Evolutionary conservation across 2,888 invertebrate genomes (phyloP).

Genomic region (Pediacus dermestoides): DNA sequence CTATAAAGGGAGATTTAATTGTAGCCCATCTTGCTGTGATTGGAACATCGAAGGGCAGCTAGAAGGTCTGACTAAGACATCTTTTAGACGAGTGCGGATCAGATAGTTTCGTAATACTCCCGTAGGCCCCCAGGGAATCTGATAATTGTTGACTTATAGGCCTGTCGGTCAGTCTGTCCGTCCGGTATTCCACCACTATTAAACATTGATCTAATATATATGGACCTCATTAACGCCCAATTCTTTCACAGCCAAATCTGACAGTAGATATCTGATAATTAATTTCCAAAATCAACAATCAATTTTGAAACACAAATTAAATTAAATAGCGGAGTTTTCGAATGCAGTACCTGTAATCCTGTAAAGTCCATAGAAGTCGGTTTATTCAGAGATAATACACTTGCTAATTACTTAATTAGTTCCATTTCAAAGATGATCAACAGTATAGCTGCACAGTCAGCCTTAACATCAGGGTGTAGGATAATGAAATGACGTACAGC

Average conservation of each 20-base stretch:
- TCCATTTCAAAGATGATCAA: conserved; percentile 43
- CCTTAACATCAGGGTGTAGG: conserved; percentile 24
- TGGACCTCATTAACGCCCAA: conserved; percentile 33
- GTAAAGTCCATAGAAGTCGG: conserved; percentile 7
- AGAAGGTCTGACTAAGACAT: conserved; percentile 43
- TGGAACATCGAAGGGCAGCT: conserved; percentile 37
- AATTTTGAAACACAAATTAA: neutral
- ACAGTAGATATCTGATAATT: conserved; percentile 20
- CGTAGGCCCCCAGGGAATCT: conserved; percentile 39
- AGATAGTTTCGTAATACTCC: conserved; percentile 33
- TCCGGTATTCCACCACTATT: conserved; percentile 31
- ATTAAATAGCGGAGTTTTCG: conserved; percentile 12
- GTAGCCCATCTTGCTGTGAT: conserved; percentile 44
- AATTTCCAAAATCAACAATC: too few species aligned
- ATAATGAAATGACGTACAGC: conserved; percentile 40
- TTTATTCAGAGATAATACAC: conserved; percentile 26
- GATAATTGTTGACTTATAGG: conserved; percentile 49
- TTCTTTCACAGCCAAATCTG: conserved; percentile 24
- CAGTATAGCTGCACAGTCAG: conserved; percentile 25
- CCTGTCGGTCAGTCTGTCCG: conserved; percentile 44
- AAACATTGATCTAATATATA: conserved; percentile 38
- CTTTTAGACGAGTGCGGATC: conserved; percentile 19
- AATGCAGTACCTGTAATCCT: conserved; percentile 1
- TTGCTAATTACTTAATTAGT: conserved; percentile 46
- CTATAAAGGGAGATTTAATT: conserved; percentile 49